Conservation (phyloP, 2,888 invertebrate genomes). For the Drosophila nr. medialis region DNA sequence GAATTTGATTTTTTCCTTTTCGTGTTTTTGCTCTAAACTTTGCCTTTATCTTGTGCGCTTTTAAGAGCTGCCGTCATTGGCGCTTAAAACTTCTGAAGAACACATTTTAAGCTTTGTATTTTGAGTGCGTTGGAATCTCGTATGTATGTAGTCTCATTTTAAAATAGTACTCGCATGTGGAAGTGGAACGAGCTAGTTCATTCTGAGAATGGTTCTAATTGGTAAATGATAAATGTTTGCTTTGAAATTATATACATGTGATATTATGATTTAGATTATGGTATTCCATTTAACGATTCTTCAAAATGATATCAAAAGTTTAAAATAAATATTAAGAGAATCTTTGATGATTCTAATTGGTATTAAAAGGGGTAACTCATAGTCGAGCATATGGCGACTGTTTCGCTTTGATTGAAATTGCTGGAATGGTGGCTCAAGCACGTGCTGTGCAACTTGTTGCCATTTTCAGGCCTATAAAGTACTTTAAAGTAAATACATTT, state of each 20-base stretch:
- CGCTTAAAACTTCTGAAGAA: slow-evolving; percentile 23
- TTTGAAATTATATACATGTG: not conserved
- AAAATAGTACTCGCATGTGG: not conserved
- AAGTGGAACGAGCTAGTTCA: not conserved
- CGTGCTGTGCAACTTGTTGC: slow-evolving; percentile 33
- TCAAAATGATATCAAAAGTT: not conserved
- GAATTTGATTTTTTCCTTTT: slow-evolving; percentile 51
- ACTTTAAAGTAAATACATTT: not conserved
- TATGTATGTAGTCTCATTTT: not conserved
- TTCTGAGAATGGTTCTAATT: not conserved
- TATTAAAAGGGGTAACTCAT: not conserved
- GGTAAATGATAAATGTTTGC: not conserved
- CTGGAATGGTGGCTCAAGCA: slow-evolving; percentile 13
- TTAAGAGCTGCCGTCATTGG: slow-evolving; percentile 20
- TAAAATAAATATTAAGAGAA: not conserved
- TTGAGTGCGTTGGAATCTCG: not conserved
- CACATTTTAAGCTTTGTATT: slow-evolving; percentile 18
- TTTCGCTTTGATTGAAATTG: slow-evolving; percentile 5
- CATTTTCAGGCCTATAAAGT: slow-evolving; percentile 25
- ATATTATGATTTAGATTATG: not conserved
- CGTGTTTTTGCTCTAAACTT: slow-evolving; percentile 26
- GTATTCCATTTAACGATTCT: not conserved
- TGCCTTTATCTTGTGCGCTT: slow-evolving; percentile 11
- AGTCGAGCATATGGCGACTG: not conserved
- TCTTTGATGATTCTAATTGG: not conserved